Evolutionary conservation across 2,797 vertebrate species (phyloP).

Genomic region (Knipowitschia caucasica): DNA sequence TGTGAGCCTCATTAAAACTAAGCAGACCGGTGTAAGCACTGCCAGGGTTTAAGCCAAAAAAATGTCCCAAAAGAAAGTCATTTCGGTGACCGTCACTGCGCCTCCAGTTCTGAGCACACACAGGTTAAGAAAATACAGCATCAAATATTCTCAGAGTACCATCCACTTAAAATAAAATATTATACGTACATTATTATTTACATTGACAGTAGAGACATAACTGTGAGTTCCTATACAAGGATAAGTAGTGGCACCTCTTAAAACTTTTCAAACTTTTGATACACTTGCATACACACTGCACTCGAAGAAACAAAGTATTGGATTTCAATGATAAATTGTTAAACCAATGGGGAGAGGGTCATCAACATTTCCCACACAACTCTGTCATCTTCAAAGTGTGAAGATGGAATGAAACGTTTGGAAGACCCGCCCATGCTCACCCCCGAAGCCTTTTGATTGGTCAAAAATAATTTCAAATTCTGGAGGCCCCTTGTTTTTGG

Average conservation of each 20-base stretch:
- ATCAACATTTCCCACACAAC: too few species aligned
- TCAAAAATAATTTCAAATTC: too few species aligned
- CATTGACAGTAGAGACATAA: slow-evolving; percentile 51
- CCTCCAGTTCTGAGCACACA: slow-evolving; percentile 39
- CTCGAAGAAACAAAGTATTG: too few species aligned
- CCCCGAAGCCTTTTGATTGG: too few species aligned
- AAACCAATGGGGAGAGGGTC: too few species aligned
- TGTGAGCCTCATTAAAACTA: slow-evolving; percentile 12
- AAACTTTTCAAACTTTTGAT: slow-evolving; percentile 21
- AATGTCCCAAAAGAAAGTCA: slow-evolving; percentile 23
- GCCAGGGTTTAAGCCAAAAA: slow-evolving; percentile 20
- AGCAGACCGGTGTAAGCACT: slow-evolving; percentile 16
- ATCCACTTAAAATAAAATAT: slow-evolving; percentile 59
- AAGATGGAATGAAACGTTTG: too few species aligned
- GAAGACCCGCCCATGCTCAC: too few species aligned
- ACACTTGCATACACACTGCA: slow-evolving; percentile 26
- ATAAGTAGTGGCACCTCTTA: slow-evolving; percentile 64
- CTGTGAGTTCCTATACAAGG: slow-evolving; percentile 35
- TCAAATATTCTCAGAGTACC: slow-evolving; percentile 58
- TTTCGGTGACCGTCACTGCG: slow-evolving; percentile 40
- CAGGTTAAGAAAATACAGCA: slow-evolving; percentile 48
- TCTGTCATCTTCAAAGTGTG: too few species aligned
- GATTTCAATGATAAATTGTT: too few species aligned
- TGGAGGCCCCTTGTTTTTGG: too few species aligned
- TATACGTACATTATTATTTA: slow-evolving; percentile 53